phyloP scores from a whole-genome alignment of 2,888 invertebrate genomes.

The Aphelenchoides bicaudatus region DNA sequence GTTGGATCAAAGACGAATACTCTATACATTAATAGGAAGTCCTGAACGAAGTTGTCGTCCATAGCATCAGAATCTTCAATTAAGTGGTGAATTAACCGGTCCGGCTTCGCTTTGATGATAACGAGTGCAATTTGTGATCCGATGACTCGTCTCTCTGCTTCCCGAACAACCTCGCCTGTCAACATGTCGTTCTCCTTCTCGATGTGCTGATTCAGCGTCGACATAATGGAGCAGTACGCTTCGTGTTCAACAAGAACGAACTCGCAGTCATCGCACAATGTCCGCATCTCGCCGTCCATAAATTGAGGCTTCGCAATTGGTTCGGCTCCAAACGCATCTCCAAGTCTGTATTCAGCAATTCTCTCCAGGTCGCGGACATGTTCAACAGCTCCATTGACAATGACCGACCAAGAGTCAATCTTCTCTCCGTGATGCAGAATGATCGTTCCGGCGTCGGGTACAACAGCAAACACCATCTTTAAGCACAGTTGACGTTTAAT shows the following conservation, averaged over 20 bases:
- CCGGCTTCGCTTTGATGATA: conserved; percentile 73
- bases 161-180: conserved; percentile 82
- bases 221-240: conserved; percentile 80
- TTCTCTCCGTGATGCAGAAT: conserved; percentile 99
- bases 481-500: conserved; percentile 88
- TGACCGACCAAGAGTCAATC: conserved; percentile 90
- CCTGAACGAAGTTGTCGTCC: conserved; percentile 97
- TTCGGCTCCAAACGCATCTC: conserved; percentile 83
- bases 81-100: conserved; percentile 77
- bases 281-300: conserved; percentile 77
- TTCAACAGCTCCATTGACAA: conserved; percentile 95
- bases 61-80: conserved; percentile 77
- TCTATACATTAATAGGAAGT: conserved; percentile 91
- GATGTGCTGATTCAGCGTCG: conserved; percentile 74
- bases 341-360: conserved; percentile 53
- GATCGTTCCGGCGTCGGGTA: conserved; percentile 90
- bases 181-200: conserved; percentile 73
- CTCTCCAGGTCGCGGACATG: conserved; percentile 68
- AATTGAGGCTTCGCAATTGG: conserved; percentile 78
- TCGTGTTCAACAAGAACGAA: conserved; percentile 97
- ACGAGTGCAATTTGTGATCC: conserved; percentile 80
- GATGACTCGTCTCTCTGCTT: conserved; percentile 75
- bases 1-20: conserved; percentile 86
- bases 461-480: conserved; percentile 93
- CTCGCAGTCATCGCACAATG: conserved; percentile 93